A percentile compares a stretch with the other conserved stretches of the same genome.
Evolutionary conservation across 2,113 vertebrate genomes (phyloP).

Genomic region (Mungos mungo): DNA sequence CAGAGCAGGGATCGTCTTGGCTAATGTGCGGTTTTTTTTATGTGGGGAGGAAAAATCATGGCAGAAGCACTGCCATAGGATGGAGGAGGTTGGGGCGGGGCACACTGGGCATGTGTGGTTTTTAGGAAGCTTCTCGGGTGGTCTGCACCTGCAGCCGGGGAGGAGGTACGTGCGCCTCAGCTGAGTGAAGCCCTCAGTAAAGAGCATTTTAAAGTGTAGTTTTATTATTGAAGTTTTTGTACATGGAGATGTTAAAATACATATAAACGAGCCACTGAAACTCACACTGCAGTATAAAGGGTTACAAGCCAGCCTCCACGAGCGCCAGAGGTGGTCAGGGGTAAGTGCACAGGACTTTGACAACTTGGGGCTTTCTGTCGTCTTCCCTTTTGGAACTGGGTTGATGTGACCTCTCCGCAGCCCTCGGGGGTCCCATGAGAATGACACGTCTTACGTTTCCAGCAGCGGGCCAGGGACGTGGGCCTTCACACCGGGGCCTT

Average conservation of each 20-base stretch:
- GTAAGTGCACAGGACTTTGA: accelerated
- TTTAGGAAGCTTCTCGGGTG: not conserved
- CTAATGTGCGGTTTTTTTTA: not conserved
- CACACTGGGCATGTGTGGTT: too few species aligned
- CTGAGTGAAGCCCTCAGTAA: not conserved
- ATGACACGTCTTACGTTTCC: not conserved
- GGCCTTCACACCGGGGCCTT: not conserved
- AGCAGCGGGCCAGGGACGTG: not conserved
- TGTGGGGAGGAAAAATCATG: not conserved
- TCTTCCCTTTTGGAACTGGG: not conserved
- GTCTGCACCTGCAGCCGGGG: not conserved
- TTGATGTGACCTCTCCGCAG: not conserved
- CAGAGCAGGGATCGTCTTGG: not conserved
- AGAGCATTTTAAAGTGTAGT: not conserved
- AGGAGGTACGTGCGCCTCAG: accelerated
- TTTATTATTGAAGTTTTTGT: not conserved
- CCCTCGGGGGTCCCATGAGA: not conserved
- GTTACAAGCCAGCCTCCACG: too few species aligned
- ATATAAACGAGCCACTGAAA: not conserved
- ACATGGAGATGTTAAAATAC: too few species aligned
- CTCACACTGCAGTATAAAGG: not conserved
- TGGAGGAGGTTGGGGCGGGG: not conserved
- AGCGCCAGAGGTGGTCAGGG: not conserved
- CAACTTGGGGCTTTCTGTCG: not conserved
- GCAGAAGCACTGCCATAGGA: not conserved